Base-by-base conservation (phyloP, 2,797 vertebrate genomes). In the Bucorvus abyssinicus region DNA sequence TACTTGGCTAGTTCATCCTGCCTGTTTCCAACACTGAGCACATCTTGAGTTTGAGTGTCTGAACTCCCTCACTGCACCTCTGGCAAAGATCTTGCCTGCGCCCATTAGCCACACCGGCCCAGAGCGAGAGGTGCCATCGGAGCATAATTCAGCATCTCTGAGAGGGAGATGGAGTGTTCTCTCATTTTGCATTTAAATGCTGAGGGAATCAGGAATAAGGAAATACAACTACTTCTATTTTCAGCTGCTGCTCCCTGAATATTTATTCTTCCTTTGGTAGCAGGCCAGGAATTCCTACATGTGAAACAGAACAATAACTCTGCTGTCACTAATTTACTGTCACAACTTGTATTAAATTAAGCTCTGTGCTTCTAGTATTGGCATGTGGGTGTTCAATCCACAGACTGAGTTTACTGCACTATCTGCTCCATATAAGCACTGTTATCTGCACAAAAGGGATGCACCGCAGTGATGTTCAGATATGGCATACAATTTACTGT, bases 281-380 rank as follows among this genome's bases (percentile, higher is more conserved):
- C 42, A 73, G 83, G 55, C 61, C 73, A 94, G 69, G n/a, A 84
- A 81, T 86, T 95, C 42, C 57, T 90, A 57, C 82, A 32, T 44
- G 30, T 52, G 47, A 79, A 95, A 73, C 38, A 81, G 77, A 79
- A 73, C 65, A 91, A 91, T 73, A 90, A 84, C 32, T 30, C 74
- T 70, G 32, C 63, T 93, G 74, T 84, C 88, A 89, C 47, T 88
- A 64, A 67, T 85, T 87, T 83, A 60, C 71, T 87, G 64, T 91
- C 64, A 80, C 17, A 91, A 59, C 50, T 84, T 22, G 2, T 73
- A 56, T 78, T 75, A 88, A 95, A 91, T 65, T 63, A 81, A 87
- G 26, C 50, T 63, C n/a, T 78, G 15, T 73, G 78, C 65, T 95
- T 88, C 69, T 64, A 65, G 27, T 26, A 65, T 76, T 90, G 65